Evolutionary conservation across 2,888 invertebrate genomes (phyloP), one percentile per base, ranked within the genome.

Genomic region (Allophyes oxyacanthae): DNA sequence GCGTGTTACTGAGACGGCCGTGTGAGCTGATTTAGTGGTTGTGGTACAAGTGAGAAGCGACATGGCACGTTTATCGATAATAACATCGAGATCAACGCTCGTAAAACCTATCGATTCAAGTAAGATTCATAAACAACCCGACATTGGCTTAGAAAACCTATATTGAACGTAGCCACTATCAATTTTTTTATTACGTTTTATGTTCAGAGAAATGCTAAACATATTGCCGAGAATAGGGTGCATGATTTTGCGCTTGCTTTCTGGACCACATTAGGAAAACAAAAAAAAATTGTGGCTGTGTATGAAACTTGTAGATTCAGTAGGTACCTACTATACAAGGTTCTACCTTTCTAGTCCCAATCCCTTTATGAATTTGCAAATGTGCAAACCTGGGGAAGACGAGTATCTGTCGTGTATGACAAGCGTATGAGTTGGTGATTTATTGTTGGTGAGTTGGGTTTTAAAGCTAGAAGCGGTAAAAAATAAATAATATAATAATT

Each of bases 1-100:
- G 77, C 60, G 69, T 72, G 66, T 55, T 63, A 72, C 59, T 50
- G 56, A 74, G 76, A 75, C 75, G 67, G 63, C 63, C 64, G 53
- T 61, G 36, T 64, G 67, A 62, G 73, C 78, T 81, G 83, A 84
- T 85, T 82, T 83, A 81, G 75, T 73, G 65, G 57, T 36, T 61
- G 51, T 59, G 70, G 61, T 70, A 42, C 64, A 73, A 72, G 57
- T 63, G 50, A 75, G 49, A 68, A 58, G n/a, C n/a, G n/a, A n/a
- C n/a, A n/a, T n/a, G n/a, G n/a, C n/a, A 72, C 60, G 72, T 64
- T 6, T 51, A 42, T 49, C 45, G 50, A 36, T 9, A 9, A 4
- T 36, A 10, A 3, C 20, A n/a, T n/a, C n/a, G n/a, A n/a, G n/a
- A n/a, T n/a, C n/a, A n/a, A n/a, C n/a, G n/a, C n/a, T n/a, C n/a